Evolutionary conservation across 2,113 vertebrate species (phyloP), one percentile per base, ranked within the genome.

Genomic region (Otocyon megalotis): DNA sequence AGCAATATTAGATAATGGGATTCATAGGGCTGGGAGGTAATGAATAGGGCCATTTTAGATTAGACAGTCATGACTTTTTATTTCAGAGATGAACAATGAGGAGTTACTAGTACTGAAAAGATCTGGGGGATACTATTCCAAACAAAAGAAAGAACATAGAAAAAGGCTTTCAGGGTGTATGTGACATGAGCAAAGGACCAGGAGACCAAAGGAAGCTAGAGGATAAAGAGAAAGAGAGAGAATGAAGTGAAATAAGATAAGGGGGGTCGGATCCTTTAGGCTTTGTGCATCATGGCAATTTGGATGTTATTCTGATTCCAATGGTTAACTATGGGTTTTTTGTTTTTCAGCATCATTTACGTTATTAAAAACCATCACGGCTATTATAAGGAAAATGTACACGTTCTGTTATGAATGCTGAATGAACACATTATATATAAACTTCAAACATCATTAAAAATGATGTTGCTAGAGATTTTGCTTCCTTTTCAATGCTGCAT

Each of bases 371-470:
- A 58, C 8, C 20, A 72, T 30, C 8, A 22, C 56, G 20, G 16
- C 35, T 71, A 88, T 94, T 67, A 56, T 81, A 53, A 82, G 7
- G 32, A 77, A 65, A 82, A 67, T 56, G 28, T 48, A 76, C 24
- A n/a, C 17, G 80, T 84, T 95, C 43, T 95, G 48, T 94, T 90
- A 56, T 37, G 50, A 90, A 43, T 86, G 72, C 43, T 88, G 54
- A 90, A 81, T 95, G 80, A 90, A 74, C 10, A 82, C 54, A 71
- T 87, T 97, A n/a, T n/a, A 43, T 87, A n/a, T 35, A 81, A 90
- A 77, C 30, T 91, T 88, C 81, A 94, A 53, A 88, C 56, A 88
- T 90, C 62, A 84, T 90, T 91, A 93, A 85, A 71, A 93, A 88
- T 88, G 71, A 81, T 80, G 63, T 88, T 48, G 63, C 76, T 90